Evolutionary conservation across 1,140 invertebrate species (phyloP).

Genomic region (Semibalanus balanoides): DNA sequence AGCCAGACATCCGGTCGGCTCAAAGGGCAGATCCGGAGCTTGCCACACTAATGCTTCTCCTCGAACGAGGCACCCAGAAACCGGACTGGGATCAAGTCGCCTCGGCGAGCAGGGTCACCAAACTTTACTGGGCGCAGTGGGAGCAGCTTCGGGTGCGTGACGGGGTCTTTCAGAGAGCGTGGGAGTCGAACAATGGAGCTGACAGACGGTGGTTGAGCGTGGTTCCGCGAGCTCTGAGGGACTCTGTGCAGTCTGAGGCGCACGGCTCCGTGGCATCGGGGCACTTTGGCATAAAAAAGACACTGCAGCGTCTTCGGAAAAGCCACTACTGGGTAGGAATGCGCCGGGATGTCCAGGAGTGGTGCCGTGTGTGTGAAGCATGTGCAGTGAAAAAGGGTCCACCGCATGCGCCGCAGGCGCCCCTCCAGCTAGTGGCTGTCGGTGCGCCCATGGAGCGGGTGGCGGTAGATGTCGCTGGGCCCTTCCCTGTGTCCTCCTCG

Average conservation of each 20-base stretch:
- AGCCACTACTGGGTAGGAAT: background rate
- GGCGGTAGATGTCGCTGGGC: no score
- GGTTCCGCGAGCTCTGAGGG: background rate
- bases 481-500: no score
- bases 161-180: background rate
- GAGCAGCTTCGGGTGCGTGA: background rate
- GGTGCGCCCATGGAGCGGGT: no score
- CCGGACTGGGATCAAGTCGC: background rate
- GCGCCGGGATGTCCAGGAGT: background rate
- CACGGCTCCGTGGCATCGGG: background rate
- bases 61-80: background rate
- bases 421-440: background rate
- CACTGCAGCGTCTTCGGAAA: background rate
- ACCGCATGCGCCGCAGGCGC: no score
- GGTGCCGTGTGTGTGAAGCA: background rate
- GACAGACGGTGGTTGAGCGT: background rate
- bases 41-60: background rate
- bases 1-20: no score
- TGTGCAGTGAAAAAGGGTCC: background rate
- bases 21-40: no score
- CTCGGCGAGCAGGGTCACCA: background rate
- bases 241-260: background rate
- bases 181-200: background rate
- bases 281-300: background rate
- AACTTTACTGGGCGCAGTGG: background rate